Base-by-base conservation (phyloP, 1,140 invertebrate genomes). In the Brachionus angularis region DNA sequence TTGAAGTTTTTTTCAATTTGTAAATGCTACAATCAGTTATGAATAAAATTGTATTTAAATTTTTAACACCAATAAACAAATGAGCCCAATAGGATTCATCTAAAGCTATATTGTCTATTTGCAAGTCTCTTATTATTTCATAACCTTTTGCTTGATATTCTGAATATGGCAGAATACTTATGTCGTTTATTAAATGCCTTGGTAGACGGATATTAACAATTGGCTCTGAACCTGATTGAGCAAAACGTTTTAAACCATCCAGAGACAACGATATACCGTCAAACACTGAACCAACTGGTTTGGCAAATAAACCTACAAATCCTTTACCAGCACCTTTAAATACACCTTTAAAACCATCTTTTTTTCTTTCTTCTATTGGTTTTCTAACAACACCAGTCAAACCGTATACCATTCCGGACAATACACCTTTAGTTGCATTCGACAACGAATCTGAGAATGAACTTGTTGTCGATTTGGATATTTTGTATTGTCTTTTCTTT, bases 21-120 rank as follows among this genome's bases (percentile, higher is more conserved):
- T 44, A 47, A 67, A 67, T 67, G 16, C 29, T 29, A 0, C 29
- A 5, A 47, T 67, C 62, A 2, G 62, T 67, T 21, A 67, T 67
- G 42, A 67, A 67, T 12, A 67, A 23, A 4, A 67, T 5, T 0
- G 42, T 10, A 31, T 46, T 42, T 36, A 8, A 23, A 23, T 16
- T 21, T 23, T 67, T 67, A 18, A 34, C 47, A 5, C 25, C 39
- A 4, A 47, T 12, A 16, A 67, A 33, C 14, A 67, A 12, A 67
- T 67, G 62, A 49, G 62, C 62, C 62, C 62, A 67, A 16, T 67
- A 67, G 31, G 5, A 47, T 47, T 67, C 62, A 10, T 67, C 62
- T 10, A 33, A 42, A n/a, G 62, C 62, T 21, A 67, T 67, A 34
- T 50, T 23, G n/a, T 67, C 62, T 18, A 4, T 67, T 67, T 67